Evolutionary conservation across 2,888 invertebrate species (phyloP).

Genomic region (Morpho helenor): DNA sequence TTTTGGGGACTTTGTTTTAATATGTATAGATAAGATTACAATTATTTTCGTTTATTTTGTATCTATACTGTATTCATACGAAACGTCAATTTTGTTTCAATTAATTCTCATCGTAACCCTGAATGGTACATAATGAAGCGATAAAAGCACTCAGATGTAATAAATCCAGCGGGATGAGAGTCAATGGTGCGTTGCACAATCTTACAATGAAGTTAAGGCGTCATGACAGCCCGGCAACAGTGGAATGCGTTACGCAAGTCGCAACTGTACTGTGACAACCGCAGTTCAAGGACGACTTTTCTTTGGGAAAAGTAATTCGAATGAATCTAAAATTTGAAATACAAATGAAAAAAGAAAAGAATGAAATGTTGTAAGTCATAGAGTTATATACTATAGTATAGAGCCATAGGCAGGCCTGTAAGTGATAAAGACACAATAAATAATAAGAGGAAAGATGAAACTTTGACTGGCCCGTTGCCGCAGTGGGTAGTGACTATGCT

Average conservation of each 20-base stretch:
- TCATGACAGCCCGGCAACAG: conserved; percentile 5
- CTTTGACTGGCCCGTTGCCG: too few relatives aligned
- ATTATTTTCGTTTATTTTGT: too few relatives aligned
- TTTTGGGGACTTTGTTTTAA: too few relatives aligned
- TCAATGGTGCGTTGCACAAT: conserved; percentile 12
- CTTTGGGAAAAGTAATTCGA: conserved; percentile 1
- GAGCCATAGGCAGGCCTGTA: too few relatives aligned
- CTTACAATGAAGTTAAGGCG: background rate
- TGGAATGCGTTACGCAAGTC: conserved; percentile 19
- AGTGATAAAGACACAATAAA: too few relatives aligned
- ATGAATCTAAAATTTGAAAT: background rate
- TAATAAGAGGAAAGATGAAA: too few relatives aligned
- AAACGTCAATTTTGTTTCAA: background rate
- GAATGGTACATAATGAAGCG: conserved; percentile 1
- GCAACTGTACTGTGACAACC: conserved; percentile 10
- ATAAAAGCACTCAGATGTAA: background rate
- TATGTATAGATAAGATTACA: too few relatives aligned
- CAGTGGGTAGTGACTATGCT: too few relatives aligned
- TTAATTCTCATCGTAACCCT: background rate
- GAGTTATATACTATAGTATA: too few relatives aligned
- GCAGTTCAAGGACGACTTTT: conserved; percentile 18
- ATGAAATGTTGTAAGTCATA: too few relatives aligned
- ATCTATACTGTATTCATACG: too few relatives aligned
- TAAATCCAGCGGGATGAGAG: conserved; percentile 4
- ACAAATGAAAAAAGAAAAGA: too few relatives aligned